phyloP scores from a whole-genome alignment of 2,113 vertebrate genomes.

The Corvus hawaiiensis region DNA sequence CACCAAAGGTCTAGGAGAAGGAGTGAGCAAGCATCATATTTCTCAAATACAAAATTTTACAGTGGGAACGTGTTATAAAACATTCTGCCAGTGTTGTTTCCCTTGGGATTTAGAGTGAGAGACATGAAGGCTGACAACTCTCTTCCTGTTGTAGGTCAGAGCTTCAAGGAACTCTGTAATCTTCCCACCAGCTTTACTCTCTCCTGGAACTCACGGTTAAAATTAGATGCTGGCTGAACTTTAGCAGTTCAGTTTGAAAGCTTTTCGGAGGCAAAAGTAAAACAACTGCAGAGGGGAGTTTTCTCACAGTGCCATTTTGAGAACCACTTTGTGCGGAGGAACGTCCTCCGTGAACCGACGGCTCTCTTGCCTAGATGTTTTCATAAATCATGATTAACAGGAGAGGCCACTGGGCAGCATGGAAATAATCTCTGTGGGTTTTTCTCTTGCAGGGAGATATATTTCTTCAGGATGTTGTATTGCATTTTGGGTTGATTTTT shows the following conservation, averaged over 20 bases:
- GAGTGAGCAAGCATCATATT: slow-evolving; percentile 65
- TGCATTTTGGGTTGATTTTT: neutral
- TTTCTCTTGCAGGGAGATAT: slow-evolving; percentile 3
- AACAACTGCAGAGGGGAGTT: slow-evolving; percentile 60
- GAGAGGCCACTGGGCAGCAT: neutral
- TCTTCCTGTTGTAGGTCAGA: slow-evolving; percentile 93
- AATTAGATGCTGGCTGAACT: slow-evolving; percentile 85
- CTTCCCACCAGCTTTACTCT: slow-evolving; percentile 91
- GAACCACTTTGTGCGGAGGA: slow-evolving; percentile 57
- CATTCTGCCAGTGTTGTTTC: slow-evolving; percentile 88
- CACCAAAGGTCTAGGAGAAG: slow-evolving; percentile 50
- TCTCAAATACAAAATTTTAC: slow-evolving; percentile 76
- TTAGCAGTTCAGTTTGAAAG: slow-evolving; percentile 74
- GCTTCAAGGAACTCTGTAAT: slow-evolving; percentile 87
- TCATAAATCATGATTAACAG: slow-evolving; percentile 3
- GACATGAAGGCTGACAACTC: slow-evolving; percentile 82
- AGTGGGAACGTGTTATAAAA: slow-evolving; percentile 89
- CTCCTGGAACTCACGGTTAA: slow-evolving; percentile 82
- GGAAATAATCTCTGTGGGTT: slow-evolving; percentile 5
- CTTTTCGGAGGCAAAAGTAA: slow-evolving; percentile 69
- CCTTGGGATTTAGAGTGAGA: slow-evolving; percentile 81
- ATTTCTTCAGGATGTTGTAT: neutral
- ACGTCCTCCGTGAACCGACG: slow-evolving; percentile 21
- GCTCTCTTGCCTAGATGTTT: neutral
- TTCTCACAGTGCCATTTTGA: slow-evolving; percentile 79